Conservation (phyloP, 35 echinoderm and acorn worm genomes). For the Patiria miniata region DNA sequence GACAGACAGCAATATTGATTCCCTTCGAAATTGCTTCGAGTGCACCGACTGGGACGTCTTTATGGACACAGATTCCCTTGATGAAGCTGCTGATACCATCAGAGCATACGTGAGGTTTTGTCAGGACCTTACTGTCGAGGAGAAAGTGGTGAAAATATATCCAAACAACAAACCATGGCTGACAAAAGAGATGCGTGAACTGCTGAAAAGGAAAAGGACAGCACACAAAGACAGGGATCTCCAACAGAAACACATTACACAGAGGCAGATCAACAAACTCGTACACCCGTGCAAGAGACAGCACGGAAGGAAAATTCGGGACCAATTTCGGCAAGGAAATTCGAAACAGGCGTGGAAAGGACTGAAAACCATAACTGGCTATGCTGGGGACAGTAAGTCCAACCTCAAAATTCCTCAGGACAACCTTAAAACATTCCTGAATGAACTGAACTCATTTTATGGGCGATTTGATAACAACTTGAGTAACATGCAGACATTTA, state of each 20-base stretch:
- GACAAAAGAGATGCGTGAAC: slow-evolving; percentile 45
- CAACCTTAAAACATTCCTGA: not conserved
- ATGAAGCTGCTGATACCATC: slow-evolving; percentile 49
- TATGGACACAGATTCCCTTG: slow-evolving; percentile 20
- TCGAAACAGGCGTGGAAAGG: slow-evolving; percentile 7
- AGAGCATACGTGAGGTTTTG: slow-evolving; percentile 64
- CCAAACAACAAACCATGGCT: slow-evolving; percentile 71
- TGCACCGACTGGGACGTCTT: slow-evolving; percentile 64
- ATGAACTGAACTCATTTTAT: slow-evolving; percentile 11
- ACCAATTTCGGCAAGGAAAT: not conserved
- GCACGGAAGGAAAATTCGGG: slow-evolving; percentile 12
- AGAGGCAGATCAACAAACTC: not conserved
- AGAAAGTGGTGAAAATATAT: slow-evolving; percentile 31
- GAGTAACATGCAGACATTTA: no score
- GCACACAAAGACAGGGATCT: not conserved
- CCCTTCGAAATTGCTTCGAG: slow-evolving; percentile 48
- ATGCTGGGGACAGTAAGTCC: not conserved
- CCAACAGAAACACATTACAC: not conserved
- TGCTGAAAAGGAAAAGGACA: not conserved
- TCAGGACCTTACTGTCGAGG: slow-evolving; percentile 47
- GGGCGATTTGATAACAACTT: not conserved
- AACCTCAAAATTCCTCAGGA: not conserved
- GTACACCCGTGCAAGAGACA: slow-evolving; percentile 9
- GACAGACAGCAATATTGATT: slow-evolving; percentile 8
- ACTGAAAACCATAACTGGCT: not conserved